A percentile compares a stretch with the other conserved stretches of the same genome.
phyloP scores from a whole-genome alignment of 2,797 vertebrate species.

The Paguma larvata region DNA sequence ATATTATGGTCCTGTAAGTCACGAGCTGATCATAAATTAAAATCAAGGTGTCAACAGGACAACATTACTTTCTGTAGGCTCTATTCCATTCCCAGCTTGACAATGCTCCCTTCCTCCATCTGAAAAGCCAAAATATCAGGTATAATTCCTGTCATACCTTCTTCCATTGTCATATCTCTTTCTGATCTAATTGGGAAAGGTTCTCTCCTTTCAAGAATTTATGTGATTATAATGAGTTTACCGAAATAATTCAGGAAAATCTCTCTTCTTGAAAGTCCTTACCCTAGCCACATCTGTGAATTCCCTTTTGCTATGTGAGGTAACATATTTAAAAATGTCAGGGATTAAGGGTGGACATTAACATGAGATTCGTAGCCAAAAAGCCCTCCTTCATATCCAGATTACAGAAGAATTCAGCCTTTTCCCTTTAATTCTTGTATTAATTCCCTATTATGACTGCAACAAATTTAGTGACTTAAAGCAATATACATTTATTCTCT shows the following conservation, averaged over 20 bases:
- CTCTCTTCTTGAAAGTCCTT: neutral
- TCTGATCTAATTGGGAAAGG: neutral
- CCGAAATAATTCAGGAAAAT: neutral
- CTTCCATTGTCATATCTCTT: neutral
- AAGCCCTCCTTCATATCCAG: neutral
- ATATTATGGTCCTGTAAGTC: neutral
- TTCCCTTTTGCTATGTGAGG: neutral
- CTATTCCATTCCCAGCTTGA: neutral
- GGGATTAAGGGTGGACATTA: neutral
- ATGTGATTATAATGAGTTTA: neutral
- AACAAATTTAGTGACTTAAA: neutral
- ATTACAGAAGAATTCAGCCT: neutral
- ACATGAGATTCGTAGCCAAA: neutral
- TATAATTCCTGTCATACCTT: neutral
- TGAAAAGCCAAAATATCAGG: neutral
- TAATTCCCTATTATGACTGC: neutral
- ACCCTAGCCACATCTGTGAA: neutral
- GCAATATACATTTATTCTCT: neutral
- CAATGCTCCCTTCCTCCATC: neutral
- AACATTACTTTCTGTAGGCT: neutral
- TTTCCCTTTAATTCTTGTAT: neutral
- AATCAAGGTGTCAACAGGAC: neutral
- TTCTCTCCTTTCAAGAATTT: neutral
- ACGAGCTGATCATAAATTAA: neutral
- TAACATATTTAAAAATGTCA: neutral